A percentile compares a stretch with the other conserved stretches of the same genome.
phyloP scores from a whole-genome alignment of 2,888 invertebrate species.

The Embidobia sp. region DNA sequence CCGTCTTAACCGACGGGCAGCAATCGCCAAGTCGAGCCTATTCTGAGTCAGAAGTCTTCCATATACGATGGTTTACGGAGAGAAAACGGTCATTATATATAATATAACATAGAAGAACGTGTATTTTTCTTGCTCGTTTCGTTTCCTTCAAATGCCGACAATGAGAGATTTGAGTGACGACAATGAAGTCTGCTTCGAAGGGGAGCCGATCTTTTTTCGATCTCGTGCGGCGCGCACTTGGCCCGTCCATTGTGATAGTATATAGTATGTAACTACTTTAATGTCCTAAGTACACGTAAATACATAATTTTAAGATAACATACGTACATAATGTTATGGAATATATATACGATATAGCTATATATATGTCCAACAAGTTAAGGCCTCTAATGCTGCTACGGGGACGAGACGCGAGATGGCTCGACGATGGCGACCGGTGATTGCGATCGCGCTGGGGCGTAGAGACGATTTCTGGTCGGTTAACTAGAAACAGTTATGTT shows the following conservation, averaged over 20 bases:
- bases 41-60: constrained; percentile 66
- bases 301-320: constrained; percentile 62
- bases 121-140: constrained; percentile 46
- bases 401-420: constrained; percentile 38
- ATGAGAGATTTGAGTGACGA: constrained; percentile 56
- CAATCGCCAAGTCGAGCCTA: constrained; percentile 50
- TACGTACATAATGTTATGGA: constrained; percentile 57
- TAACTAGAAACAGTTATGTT: constrained; percentile 24
- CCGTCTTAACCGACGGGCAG: constrained; percentile 24
- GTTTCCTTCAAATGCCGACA: constrained; percentile 51
- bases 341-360: constrained; percentile 48
- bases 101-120: constrained; percentile 34
- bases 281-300: constrained; percentile 72
- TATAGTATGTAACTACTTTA: constrained; percentile 73
- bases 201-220: constrained; percentile 64
- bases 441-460: constrained; percentile 41
- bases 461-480: constrained; percentile 34
- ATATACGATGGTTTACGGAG: constrained; percentile 56
- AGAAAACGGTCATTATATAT: constrained; percentile 61
- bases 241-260: constrained; percentile 77
- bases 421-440: constrained; percentile 25
- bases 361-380: constrained; percentile 65
- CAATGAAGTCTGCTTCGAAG: constrained; percentile 57
- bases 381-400: constrained; percentile 67
- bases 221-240: constrained; percentile 65